Evolutionary conservation across 2,888 invertebrate genomes (phyloP).

Genomic region (Tanytarsus gracilentus): DNA sequence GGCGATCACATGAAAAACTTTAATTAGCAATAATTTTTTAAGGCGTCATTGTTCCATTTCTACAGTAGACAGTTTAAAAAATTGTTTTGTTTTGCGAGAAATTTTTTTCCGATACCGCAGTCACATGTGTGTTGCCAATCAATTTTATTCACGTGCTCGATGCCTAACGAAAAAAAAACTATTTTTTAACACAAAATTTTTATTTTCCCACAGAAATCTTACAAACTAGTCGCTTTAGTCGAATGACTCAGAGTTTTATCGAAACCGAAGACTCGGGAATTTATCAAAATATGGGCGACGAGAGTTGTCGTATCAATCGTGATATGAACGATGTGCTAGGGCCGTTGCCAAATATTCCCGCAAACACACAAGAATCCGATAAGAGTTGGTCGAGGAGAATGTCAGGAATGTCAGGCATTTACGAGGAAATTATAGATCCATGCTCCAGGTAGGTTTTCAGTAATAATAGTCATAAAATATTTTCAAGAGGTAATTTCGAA

Average conservation of each 20-base stretch:
- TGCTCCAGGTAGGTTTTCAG: slow-evolving; percentile 35
- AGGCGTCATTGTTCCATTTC: too few relatives aligned
- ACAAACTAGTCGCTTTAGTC: slow-evolving; percentile 15
- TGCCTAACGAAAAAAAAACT: not conserved
- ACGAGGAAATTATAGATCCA: slow-evolving; percentile 41
- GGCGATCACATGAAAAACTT: too few relatives aligned
- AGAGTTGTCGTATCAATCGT: slow-evolving; percentile 17
- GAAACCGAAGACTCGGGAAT: slow-evolving; percentile 9
- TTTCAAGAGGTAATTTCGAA: slow-evolving; percentile 35
- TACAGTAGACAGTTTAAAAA: too few relatives aligned
- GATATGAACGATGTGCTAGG: slow-evolving; percentile 37
- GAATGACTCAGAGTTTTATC: not conserved
- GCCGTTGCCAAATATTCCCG: slow-evolving; percentile 40
- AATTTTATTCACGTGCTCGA: not conserved
- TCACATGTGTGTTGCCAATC: slow-evolving; percentile 1
- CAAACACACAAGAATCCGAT: slow-evolving; percentile 33
- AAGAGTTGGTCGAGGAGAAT: slow-evolving; percentile 35
- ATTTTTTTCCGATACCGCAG: not conserved
- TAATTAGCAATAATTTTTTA: too few relatives aligned
- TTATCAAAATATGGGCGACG: slow-evolving; percentile 28
- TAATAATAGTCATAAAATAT: slow-evolving; percentile 39
- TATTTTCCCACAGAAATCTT: slow-evolving; percentile 5
- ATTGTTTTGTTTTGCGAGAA: not conserved
- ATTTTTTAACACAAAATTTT: not conserved
- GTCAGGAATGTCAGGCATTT: slow-evolving; percentile 41